Evolutionary conservation across 2,113 vertebrate genomes (phyloP).

Genomic region (Hucho hucho): DNA sequence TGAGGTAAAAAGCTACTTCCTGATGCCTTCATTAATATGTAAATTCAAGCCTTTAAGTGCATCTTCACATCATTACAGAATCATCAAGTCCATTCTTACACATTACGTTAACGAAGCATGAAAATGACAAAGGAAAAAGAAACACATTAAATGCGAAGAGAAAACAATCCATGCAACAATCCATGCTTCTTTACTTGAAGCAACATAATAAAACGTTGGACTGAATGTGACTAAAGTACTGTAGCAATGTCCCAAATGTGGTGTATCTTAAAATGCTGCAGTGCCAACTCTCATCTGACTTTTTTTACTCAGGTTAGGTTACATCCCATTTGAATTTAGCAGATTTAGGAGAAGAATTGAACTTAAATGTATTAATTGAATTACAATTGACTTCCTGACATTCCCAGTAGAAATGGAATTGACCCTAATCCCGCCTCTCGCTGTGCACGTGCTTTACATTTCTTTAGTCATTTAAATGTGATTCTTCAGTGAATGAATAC

Average conservation of each 20-base stretch:
- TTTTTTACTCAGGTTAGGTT: too few relatives aligned
- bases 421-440: too few relatives aligned
- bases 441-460: not conserved
- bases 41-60: slow-evolving; percentile 65
- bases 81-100: slow-evolving; percentile 72
- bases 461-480: not conserved
- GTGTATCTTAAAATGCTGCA: too few relatives aligned
- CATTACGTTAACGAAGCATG: slow-evolving; percentile 73
- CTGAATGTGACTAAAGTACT: too few relatives aligned
- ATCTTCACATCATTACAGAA: slow-evolving; percentile 71
- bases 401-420: too few relatives aligned
- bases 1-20: slow-evolving; percentile 49
- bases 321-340: too few relatives aligned
- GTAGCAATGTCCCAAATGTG: not conserved
- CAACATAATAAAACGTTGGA: not conserved
- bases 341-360: too few relatives aligned
- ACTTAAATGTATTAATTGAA: too few relatives aligned
- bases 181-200: slow-evolving; percentile 25
- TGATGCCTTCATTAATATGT: slow-evolving; percentile 73
- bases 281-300: too few relatives aligned
- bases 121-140: slow-evolving; percentile 68
- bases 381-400: too few relatives aligned
- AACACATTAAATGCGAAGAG: slow-evolving; percentile 50
- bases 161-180: slow-evolving; percentile 11
- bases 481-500: not conserved